Percentiles rank a stretch among this genome's conserved stretches.
Evolutionary conservation across 2,888 invertebrate species (phyloP).

Genomic region (Zhuqinia jingwanae): DNA sequence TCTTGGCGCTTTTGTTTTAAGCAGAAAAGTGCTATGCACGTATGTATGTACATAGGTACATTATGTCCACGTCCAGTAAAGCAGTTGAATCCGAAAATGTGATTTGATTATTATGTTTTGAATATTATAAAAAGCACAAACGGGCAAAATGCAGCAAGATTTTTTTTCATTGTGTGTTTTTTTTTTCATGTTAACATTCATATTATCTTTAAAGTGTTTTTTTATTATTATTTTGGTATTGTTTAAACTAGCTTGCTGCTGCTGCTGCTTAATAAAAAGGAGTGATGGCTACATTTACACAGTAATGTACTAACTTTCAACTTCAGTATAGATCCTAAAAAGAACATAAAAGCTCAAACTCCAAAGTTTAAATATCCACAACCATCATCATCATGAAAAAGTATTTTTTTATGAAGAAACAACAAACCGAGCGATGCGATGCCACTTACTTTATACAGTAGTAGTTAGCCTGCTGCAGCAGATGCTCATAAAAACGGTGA

Average conservation of each 20-base stretch:
- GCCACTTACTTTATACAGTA: neutral
- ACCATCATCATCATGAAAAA: too few relatives aligned
- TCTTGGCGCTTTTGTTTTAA: slow-evolving; percentile 61
- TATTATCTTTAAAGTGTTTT: neutral
- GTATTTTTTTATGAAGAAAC: neutral
- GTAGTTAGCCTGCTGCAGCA: slow-evolving; percentile 10
- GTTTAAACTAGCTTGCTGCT: neutral
- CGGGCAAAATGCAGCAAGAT: neutral
- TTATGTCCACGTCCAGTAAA: slow-evolving; percentile 47
- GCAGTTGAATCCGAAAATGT: slow-evolving; percentile 2
- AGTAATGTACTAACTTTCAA: neutral
- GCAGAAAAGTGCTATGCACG: slow-evolving; percentile 29
- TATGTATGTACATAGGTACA: too few relatives aligned
- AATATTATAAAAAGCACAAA: neutral
- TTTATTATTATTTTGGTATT: neutral
- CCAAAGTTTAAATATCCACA: slow-evolving; percentile 7
- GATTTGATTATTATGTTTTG: slow-evolving; percentile 53
- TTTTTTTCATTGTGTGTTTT: slow-evolving; percentile 6
- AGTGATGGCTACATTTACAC: neutral
- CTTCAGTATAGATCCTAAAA: slow-evolving; percentile 44
- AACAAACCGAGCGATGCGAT: slow-evolving; percentile 12
- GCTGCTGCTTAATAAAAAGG: neutral
- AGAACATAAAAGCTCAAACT: too few relatives aligned
- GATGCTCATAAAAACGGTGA: slow-evolving; percentile 37
- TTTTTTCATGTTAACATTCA: slow-evolving; percentile 7